phyloP scores from a whole-genome alignment of 2,113 vertebrate species.

The Trogon surrucura region DNA sequence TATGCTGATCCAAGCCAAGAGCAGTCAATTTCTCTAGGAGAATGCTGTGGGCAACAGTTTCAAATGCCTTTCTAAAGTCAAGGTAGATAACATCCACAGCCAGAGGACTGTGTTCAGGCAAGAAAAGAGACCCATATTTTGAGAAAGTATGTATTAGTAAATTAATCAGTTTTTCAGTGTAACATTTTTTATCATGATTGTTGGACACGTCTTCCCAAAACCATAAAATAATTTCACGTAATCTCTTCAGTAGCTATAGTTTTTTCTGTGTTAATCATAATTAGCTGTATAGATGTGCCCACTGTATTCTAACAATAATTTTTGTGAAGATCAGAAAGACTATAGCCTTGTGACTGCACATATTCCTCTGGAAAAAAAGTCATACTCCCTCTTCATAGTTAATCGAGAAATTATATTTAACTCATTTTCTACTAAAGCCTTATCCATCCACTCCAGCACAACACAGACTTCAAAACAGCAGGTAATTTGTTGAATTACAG shows the following conservation, averaged over 20 bases:
- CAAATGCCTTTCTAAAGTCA: too few relatives aligned
- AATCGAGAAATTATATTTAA: slow-evolving; percentile 16
- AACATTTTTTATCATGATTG: background rate
- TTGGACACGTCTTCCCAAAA: background rate
- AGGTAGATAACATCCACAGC: too few relatives aligned
- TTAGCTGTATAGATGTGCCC: background rate
- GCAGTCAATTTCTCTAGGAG: too few relatives aligned
- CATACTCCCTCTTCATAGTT: background rate
- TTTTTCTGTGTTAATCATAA: background rate
- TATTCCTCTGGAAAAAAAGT: background rate
- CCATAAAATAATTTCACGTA: background rate
- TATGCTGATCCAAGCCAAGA: too few relatives aligned
- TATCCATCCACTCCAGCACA: slow-evolving; percentile 10
- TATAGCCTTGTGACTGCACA: background rate
- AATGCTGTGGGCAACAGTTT: too few relatives aligned
- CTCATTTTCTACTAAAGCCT: background rate
- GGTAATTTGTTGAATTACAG: slow-evolving; percentile 52
- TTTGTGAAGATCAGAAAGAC: background rate
- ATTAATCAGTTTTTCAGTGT: background rate
- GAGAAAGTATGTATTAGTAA: background rate
- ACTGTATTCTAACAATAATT: background rate
- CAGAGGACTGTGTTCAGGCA: background rate
- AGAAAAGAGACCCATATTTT: background rate
- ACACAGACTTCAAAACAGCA: slow-evolving; percentile 46
- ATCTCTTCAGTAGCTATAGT: background rate